Conservation (phyloP, 2,113 vertebrate genomes). For the Cathartes aura region DNA sequence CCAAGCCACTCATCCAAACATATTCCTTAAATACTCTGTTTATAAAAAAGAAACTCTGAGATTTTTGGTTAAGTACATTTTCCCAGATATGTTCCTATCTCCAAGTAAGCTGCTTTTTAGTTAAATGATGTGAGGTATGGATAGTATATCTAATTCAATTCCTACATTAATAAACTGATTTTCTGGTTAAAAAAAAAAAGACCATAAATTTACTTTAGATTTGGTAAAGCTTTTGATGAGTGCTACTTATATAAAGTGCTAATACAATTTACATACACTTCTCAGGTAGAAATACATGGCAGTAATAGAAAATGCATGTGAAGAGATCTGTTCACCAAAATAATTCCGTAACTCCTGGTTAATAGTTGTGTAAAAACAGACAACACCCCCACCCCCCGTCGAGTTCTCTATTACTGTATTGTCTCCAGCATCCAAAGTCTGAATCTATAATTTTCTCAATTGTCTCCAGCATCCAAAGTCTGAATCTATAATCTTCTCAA, state of each 20-base stretch:
- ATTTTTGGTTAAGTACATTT: neutral
- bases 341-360: neutral
- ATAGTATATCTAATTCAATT: neutral
- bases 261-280: neutral
- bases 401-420: neutral
- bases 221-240: neutral
- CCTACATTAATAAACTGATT: neutral
- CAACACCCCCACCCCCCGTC: fast-evolving
- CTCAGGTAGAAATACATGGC: neutral
- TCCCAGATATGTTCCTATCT: neutral
- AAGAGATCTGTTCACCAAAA: neutral
- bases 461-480: neutral
- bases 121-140: neutral
- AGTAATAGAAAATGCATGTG: neutral
- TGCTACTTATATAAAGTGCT: neutral
- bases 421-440: neutral
- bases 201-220: neutral
- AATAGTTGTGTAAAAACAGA: neutral
- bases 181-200: neutral
- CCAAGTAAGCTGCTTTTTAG: neutral
- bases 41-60: neutral
- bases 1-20: neutral
- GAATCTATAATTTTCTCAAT: neutral
- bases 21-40: neutral
- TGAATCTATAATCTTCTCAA: neutral